These are phyloP conservation scores for Riparia riparia DNA, from an alignment of 2,113 vertebrate genomes.

Conservation along the genomic window DNA sequence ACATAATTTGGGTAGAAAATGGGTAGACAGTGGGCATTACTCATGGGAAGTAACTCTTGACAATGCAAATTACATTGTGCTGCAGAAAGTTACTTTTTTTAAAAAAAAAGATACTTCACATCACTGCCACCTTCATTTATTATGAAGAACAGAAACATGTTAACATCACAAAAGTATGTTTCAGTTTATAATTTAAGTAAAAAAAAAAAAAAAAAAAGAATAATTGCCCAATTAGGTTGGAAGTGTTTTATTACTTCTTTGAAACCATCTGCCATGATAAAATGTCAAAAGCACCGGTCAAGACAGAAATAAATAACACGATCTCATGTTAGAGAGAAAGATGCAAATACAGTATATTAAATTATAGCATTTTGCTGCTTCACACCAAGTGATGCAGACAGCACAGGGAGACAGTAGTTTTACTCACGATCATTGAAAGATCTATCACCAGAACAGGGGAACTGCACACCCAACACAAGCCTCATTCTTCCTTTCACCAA, in stretches of 20 bases:
- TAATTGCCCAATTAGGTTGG: constrained; percentile 63
- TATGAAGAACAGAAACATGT: background rate
- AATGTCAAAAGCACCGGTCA: constrained; percentile 74
- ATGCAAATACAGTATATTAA: constrained; percentile 67
- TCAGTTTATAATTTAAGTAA: background rate
- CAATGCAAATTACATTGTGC: background rate
- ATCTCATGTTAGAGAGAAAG: constrained; percentile 69
- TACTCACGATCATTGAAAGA: constrained; percentile 23
- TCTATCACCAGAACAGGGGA: constrained; percentile 20
- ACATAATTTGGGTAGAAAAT: background rate
- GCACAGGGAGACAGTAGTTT: constrained; percentile 64
- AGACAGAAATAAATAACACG: constrained; percentile 80
- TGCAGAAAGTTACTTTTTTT: background rate
- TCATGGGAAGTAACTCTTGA: background rate
- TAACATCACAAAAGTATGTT: background rate
- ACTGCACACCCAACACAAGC: constrained; percentile 33
- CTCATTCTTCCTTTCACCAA: background rate
- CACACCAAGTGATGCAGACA: constrained; percentile 25
- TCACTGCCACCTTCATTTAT: constrained; percentile 46
- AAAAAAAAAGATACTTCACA: background rate
- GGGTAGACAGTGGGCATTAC: background rate
- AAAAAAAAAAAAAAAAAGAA: constrained; percentile 11
- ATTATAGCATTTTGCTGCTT: constrained; percentile 62
- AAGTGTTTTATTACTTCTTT: constrained; percentile 77
- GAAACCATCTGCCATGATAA: constrained; percentile 74